Percentiles rank a stretch among this genome's conserved stretches.
Evolutionary conservation across 2,113 vertebrate genomes (phyloP).

Genomic region (Callipepla squamata): DNA sequence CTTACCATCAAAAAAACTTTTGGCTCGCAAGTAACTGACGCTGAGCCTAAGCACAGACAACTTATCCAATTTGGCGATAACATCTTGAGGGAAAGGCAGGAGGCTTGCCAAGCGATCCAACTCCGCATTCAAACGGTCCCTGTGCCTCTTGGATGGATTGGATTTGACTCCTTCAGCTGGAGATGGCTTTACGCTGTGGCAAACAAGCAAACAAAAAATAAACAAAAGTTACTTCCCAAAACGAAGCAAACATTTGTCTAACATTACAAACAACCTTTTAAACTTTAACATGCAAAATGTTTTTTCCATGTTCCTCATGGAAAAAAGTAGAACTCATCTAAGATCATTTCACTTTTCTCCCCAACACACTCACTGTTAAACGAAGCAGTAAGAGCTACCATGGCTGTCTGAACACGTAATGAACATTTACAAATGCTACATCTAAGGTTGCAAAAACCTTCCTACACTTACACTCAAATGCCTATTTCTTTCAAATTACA

Average conservation of each 20-base stretch:
- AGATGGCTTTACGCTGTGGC: slow-evolving; percentile 76
- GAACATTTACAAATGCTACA: not conserved
- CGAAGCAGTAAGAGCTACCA: not conserved
- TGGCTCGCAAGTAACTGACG: slow-evolving; percentile 88
- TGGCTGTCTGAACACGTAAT: accelerated
- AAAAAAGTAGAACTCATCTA: too few species aligned
- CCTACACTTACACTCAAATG: not conserved
- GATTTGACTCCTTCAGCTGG: slow-evolving; percentile 83
- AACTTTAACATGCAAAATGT: not conserved
- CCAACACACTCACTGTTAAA: not conserved
- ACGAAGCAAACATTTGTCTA: not conserved
- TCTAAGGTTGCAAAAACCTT: not conserved
- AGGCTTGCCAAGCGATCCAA: slow-evolving; percentile 86
- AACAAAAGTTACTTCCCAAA: not conserved
- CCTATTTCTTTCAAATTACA: not conserved
- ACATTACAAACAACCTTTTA: not conserved
- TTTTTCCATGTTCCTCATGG: not conserved
- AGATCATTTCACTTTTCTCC: not conserved
- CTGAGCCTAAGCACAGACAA: slow-evolving; percentile 88
- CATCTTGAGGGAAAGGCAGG: slow-evolving; percentile 86
- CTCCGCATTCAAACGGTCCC: slow-evolving; percentile 86
- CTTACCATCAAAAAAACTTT: slow-evolving; percentile 90
- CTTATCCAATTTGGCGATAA: slow-evolving; percentile 88
- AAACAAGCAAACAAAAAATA: not conserved
- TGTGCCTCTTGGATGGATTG: slow-evolving; percentile 88